Base-by-base conservation (phyloP, 2,888 invertebrate genomes). In the Lissonota sp. region DNA sequence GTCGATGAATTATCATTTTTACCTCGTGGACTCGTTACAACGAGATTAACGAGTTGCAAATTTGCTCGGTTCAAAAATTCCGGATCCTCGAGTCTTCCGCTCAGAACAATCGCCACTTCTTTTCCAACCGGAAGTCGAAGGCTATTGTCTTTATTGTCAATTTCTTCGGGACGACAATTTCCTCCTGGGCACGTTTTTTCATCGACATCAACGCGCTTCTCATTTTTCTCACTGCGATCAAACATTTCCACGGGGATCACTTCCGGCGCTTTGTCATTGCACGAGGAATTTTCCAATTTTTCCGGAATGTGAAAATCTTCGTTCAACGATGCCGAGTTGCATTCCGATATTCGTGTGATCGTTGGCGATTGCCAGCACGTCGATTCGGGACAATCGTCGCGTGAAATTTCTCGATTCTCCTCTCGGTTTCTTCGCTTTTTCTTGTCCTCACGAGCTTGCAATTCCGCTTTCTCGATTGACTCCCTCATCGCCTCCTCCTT, bases 401-500 rank as follows among this genome's bases (percentile, higher is more conserved):
- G 44, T 12, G 44, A 12, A 1, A 37, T 66, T 49, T 83, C 80
- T 40, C 51, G 72, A n/a, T 39, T 39, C 7, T 84, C 83, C 6
- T 86, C 88, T 64, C 84, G 86, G 51, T 87, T 89, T 73, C 84
- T 88, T 26, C 88, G 86, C 14, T 82, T 84, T 14, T 73, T 88
- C 87, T 95, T 96, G 75, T 96, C 96, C 84, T 95, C 93, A 86
- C 94, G 95, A 0, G 97, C 97, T 78, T 93, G 90, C 73, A 93
- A 93, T 86, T 96, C 96, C 0, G 97, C 97, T 51, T 95, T 95
- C 85, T 95, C 95, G 86, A 98, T 94, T 0, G 97, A 97, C 89
- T 96, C 95, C 87, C 96, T 94, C 91, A 98, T 94, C 2, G 95
- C 95, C 89, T 96, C 95, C 71, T 96, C 95, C 91, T 97, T 95